Conservation (phyloP, 1,140 invertebrate species). For the Aleiodes sp. region DNA sequence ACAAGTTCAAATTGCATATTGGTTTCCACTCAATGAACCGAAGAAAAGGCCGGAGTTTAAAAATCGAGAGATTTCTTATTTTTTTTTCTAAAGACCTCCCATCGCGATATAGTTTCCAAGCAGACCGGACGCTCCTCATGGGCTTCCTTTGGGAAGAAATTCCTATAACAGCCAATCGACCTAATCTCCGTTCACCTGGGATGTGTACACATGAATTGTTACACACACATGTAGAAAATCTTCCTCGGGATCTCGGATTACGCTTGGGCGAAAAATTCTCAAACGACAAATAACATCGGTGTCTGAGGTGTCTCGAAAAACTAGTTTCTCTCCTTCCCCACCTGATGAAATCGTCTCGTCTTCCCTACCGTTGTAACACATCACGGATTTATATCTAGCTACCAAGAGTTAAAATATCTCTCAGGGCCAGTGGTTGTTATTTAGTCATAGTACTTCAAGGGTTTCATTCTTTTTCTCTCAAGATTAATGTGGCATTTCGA, state of each 20-base stretch:
- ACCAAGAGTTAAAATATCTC: conserved; percentile 1
- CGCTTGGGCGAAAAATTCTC: conserved; percentile 37
- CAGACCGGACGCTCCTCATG: background rate
- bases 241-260: conserved; percentile 44
- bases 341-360: background rate
- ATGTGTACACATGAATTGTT: background rate
- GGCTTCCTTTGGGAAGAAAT: background rate
- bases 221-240: background rate
- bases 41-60: background rate
- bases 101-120: conserved; percentile 3
- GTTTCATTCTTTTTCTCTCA: background rate
- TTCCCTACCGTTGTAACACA: background rate
- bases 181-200: conserved; percentile 43
- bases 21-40: background rate
- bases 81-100: background rate
- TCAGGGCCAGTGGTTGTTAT: background rate
- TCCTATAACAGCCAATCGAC: conserved; percentile 13
- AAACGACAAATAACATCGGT: conserved; percentile 13
- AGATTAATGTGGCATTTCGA: conserved; percentile 31
- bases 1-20: background rate
- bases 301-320: conserved; percentile 9
- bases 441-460: background rate
- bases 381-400: background rate
- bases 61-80: too few species aligned
- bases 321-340: background rate